Conservation (phyloP, 2,888 invertebrate genomes). For the Calameuta pallipes region DNA sequence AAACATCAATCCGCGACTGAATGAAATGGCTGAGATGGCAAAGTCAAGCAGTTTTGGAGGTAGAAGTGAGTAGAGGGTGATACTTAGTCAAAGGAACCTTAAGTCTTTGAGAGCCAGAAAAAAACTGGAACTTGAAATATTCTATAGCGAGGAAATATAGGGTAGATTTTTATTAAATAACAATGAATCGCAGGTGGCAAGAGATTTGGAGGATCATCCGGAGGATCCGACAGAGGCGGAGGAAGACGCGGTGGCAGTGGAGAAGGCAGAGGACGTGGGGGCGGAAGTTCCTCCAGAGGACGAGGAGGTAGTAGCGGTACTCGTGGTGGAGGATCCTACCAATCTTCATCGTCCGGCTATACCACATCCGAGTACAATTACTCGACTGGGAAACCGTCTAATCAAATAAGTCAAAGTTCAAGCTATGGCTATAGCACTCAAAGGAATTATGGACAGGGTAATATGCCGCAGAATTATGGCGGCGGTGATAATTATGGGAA, state of each 20-base stretch:
- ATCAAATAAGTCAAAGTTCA: slow-evolving; percentile 34
- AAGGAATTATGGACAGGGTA: slow-evolving; percentile 43
- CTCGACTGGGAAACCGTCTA: slow-evolving; percentile 43
- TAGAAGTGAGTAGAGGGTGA: slow-evolving; percentile 42
- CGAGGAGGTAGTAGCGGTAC: slow-evolving; percentile 30
- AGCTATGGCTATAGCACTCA: slow-evolving; percentile 50
- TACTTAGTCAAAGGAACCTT: neutral
- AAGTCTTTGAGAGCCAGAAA: neutral
- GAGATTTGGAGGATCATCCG: slow-evolving; percentile 40
- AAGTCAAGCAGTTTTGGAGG: slow-evolving; percentile 53
- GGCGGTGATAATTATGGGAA: slow-evolving; percentile 47
- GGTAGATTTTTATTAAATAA: neutral
- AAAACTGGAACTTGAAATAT: neutral
- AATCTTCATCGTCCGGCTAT: slow-evolving; percentile 40
- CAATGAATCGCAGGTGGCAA: slow-evolving; percentile 36
- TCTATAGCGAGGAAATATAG: neutral
- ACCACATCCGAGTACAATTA: slow-evolving; percentile 45
- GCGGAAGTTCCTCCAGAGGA: slow-evolving; percentile 39
- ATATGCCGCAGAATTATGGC: slow-evolving; percentile 42
- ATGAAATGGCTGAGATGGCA: slow-evolving; percentile 74
- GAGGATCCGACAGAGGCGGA: slow-evolving; percentile 26
- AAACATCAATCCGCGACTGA: slow-evolving; percentile 87
- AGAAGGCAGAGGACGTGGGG: slow-evolving; percentile 25
- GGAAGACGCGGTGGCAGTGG: slow-evolving; percentile 26
- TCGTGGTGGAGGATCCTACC: slow-evolving; percentile 46